A percentile compares a stretch with the other conserved stretches of the same genome.
These are phyloP conservation scores for Listrodromus nycthemerus DNA, from an alignment of 2,888 invertebrate species.

Conservation along the genomic window DNA sequence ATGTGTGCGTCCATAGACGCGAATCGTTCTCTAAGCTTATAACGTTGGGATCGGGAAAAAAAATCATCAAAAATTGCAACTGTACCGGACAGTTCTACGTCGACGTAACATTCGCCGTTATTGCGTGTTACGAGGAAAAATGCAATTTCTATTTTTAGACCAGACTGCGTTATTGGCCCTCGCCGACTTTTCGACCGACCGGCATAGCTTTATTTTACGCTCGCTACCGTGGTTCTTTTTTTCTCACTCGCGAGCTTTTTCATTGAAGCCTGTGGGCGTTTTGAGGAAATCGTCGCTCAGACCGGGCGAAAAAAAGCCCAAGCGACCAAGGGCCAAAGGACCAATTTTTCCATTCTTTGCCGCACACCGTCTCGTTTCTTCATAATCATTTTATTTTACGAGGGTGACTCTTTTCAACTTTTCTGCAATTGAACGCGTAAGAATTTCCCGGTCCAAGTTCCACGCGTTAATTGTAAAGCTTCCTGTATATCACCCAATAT, in stretches of 20 bases:
- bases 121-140: conserved; percentile 63
- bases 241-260: conserved; percentile 4
- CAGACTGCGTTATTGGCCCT: conserved; percentile 68
- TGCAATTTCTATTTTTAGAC: conserved; percentile 70
- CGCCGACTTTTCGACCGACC: conserved; percentile 50
- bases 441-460: background rate
- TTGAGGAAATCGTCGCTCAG: background rate
- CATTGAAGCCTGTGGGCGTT: conserved; percentile 13
- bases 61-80: conserved; percentile 60
- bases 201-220: conserved; percentile 30
- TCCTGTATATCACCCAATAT: background rate
- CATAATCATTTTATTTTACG: background rate
- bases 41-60: conserved; percentile 26
- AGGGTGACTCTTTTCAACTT: background rate
- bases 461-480: background rate
- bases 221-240: background rate
- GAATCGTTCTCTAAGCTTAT: background rate
- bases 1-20: background rate
- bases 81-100: conserved; percentile 30
- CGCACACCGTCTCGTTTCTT: background rate
- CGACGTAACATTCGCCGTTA: conserved; percentile 58
- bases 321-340: no score
- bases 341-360: no score
- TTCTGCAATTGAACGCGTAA: background rate
- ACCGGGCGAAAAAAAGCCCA: background rate